Conservation (phyloP, 2,113 vertebrate genomes). For the Hucho hucho region DNA sequence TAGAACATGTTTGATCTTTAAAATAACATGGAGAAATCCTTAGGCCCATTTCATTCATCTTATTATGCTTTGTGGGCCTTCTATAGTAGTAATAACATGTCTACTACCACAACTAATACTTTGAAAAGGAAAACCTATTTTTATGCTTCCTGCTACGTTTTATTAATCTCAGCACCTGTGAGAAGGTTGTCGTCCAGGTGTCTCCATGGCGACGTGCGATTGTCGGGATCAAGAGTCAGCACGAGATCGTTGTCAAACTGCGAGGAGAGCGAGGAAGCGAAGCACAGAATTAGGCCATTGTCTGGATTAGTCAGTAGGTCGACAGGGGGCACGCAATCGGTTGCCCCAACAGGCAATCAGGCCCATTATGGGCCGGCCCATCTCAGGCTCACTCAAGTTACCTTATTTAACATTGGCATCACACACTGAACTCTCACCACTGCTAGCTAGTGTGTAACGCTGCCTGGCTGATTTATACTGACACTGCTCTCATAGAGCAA, state of each 20-base stretch:
- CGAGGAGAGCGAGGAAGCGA: background rate
- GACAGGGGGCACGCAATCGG: background rate
- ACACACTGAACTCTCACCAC: background rate
- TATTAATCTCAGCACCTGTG: conserved; percentile 65
- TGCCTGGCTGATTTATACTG: too few relatives aligned
- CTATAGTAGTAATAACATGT: too few relatives aligned
- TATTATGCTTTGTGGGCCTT: too few relatives aligned
- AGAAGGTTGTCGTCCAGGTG: conserved; percentile 72
- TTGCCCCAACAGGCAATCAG: background rate
- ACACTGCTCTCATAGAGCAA: too few relatives aligned
- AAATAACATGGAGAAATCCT: too few relatives aligned
- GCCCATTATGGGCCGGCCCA: conserved; percentile 9
- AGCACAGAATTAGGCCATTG: background rate
- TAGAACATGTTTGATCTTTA: too few relatives aligned
- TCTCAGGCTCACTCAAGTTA: background rate
- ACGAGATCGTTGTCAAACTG: conserved; percentile 81
- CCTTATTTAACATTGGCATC: background rate
- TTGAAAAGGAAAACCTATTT: too few relatives aligned
- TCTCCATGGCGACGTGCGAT: conserved; percentile 80
- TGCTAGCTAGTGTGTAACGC: too few relatives aligned
- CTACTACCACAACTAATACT: too few relatives aligned
- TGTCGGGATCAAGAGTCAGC: conserved; percentile 78
- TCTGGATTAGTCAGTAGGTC: background rate
- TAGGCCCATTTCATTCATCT: too few relatives aligned
- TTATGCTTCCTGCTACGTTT: too few relatives aligned